Percentiles rank a stretch among this genome's conserved stretches.
Evolutionary conservation across 2,113 vertebrate genomes (phyloP).

Genomic region (Narcine bancroftii): DNA sequence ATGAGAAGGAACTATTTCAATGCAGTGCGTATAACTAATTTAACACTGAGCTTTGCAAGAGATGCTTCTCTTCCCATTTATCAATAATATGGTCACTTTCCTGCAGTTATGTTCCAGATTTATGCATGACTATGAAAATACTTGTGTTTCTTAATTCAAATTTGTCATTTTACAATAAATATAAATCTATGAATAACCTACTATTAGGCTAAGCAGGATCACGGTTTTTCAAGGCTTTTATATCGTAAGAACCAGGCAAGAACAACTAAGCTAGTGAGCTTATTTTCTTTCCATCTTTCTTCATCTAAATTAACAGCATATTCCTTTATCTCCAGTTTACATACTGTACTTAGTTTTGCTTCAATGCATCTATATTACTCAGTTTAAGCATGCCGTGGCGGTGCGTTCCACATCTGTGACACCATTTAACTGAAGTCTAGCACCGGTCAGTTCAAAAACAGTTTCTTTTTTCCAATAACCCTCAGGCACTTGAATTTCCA

Average conservation of each 20-base stretch:
- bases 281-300: background rate
- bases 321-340: background rate
- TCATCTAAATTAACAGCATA: background rate
- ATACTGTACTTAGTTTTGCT: background rate
- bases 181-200: conserved; percentile 15
- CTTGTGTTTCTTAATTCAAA: conserved; percentile 25
- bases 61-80: conserved; percentile 8
- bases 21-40: conserved; percentile 28
- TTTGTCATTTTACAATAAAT: conserved; percentile 5
- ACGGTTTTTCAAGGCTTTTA: background rate
- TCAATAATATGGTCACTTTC: conserved; percentile 5
- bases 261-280: background rate
- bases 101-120: background rate
- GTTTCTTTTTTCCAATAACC: too few species aligned
- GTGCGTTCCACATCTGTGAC: background rate
- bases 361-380: background rate
- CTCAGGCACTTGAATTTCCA: too few species aligned
- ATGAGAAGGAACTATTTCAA: conserved; percentile 10
- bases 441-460: too few species aligned
- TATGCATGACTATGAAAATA: conserved; percentile 3
- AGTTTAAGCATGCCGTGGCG: background rate
- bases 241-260: background rate
- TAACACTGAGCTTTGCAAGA: background rate
- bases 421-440: too few species aligned
- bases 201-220: background rate